A percentile compares a stretch with the other conserved stretches of the same genome.
These are phyloP conservation scores for Hoplostethus mediterraneus DNA, from an alignment of 2,797 vertebrate genomes.

Conservation along the genomic window DNA sequence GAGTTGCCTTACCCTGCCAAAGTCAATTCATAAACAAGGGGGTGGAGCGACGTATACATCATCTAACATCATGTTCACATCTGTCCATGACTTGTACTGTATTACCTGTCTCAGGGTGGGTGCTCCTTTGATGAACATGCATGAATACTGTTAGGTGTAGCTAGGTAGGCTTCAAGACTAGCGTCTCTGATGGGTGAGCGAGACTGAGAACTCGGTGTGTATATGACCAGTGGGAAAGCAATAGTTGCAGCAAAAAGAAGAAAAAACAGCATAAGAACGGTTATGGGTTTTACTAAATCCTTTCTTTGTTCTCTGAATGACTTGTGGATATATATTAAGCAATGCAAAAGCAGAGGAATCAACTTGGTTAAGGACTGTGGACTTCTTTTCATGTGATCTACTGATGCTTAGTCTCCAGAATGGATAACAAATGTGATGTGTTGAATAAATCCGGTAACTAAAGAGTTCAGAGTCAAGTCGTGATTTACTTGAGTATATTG, in stretches of 20 bases:
- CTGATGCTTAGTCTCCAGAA: slow-evolving; percentile 29
- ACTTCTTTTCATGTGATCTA: slow-evolving; percentile 1
- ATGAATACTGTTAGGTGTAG: slow-evolving; percentile 21
- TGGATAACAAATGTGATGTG: slow-evolving; percentile 28
- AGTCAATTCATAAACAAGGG: slow-evolving; percentile 1
- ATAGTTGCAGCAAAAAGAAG: neutral
- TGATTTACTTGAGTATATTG: too few species aligned
- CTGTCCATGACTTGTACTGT: neutral
- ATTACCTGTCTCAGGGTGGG: slow-evolving; percentile 40
- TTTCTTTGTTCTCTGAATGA: slow-evolving; percentile 10
- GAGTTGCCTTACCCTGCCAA: slow-evolving; percentile 21
- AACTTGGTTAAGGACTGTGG: slow-evolving; percentile 21
- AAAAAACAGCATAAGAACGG: neutral
- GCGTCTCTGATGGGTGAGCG: slow-evolving; percentile 19
- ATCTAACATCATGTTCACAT: slow-evolving; percentile 5
- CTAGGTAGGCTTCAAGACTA: neutral
- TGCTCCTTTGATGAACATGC: slow-evolving; percentile 42
- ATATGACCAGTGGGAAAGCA: neutral
- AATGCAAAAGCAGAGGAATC: neutral
- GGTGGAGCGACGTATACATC: neutral
- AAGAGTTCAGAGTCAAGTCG: too few species aligned
- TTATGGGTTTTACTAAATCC: neutral
- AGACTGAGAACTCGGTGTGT: slow-evolving; percentile 4
- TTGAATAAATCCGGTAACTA: too few species aligned
- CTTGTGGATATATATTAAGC: neutral